Evolutionary conservation across 2,888 invertebrate genomes (phyloP).

Genomic region (Papilio gigon): DNA sequence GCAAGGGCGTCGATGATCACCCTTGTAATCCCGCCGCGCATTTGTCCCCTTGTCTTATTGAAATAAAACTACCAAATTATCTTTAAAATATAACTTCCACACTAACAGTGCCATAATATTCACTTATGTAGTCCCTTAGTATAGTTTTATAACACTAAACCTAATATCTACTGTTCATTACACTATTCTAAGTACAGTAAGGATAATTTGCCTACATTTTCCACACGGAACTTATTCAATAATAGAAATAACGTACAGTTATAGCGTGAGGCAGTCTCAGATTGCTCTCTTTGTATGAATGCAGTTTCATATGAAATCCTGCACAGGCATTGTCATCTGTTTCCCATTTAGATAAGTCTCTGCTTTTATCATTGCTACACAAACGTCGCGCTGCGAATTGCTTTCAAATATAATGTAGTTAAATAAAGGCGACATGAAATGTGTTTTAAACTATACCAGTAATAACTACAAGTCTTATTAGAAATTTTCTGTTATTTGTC

Average conservation of each 20-base stretch:
- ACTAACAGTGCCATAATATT: no score
- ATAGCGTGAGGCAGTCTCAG: neutral
- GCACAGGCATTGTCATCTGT: conserved; percentile 27
- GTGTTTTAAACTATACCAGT: conserved; percentile 8
- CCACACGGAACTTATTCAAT: neutral
- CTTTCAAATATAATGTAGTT: conserved; percentile 8
- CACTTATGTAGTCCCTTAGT: no score
- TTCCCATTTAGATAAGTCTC: conserved; percentile 24
- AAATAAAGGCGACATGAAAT: conserved; percentile 18
- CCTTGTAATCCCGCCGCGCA: no score
- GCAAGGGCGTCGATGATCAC: no score
- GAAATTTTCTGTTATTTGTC: neutral
- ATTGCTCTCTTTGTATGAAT: conserved; percentile 23
- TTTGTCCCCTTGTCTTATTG: no score
- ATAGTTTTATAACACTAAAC: no score
- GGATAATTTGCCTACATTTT: neutral
- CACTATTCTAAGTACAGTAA: no score
- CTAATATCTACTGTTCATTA: no score
- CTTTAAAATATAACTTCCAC: no score
- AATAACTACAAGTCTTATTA: neutral
- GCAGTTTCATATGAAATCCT: conserved; percentile 25
- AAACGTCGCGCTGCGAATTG: neutral
- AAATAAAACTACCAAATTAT: no score
- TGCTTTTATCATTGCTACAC: conserved; percentile 20
- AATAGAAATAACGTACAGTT: conserved; percentile 7